Evolutionary conservation across 2,888 invertebrate species (phyloP).

Genomic region (Drosophila mayaguana): DNA sequence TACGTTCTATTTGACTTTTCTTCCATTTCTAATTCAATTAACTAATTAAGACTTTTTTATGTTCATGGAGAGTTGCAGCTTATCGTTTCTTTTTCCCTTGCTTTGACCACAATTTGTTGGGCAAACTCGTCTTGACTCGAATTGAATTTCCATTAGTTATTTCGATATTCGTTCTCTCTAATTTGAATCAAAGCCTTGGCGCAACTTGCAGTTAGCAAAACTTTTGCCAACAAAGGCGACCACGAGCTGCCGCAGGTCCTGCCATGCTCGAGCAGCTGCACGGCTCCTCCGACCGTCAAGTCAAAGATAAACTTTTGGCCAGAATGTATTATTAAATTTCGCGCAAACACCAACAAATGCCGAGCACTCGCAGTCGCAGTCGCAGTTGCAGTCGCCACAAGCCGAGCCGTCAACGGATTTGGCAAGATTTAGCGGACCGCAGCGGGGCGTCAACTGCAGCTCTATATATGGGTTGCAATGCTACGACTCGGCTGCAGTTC

Average conservation of each 20-base stretch:
- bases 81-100: neutral
- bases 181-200: slow-evolving; percentile 26
- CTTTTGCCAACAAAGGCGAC: slow-evolving; percentile 37
- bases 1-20: neutral
- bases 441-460: slow-evolving; percentile 30
- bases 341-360: slow-evolving; percentile 49
- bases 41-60: neutral
- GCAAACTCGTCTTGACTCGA: slow-evolving; percentile 7
- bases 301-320: slow-evolving; percentile 72
- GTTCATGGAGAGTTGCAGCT: neutral
- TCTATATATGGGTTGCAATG: slow-evolving; percentile 71
- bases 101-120: neutral
- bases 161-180: slow-evolving; percentile 18
- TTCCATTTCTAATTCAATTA: neutral
- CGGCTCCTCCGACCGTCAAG: slow-evolving; percentile 21
- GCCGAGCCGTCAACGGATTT: slow-evolving; percentile 36
- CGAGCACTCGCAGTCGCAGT: slow-evolving; percentile 1
- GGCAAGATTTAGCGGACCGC: slow-evolving; percentile 38
- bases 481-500: slow-evolving; percentile 73
- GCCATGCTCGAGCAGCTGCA: slow-evolving; percentile 2
- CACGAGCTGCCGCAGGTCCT: slow-evolving; percentile 32
- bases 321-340: slow-evolving; percentile 79
- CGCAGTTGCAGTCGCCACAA: slow-evolving; percentile 9
- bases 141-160: slow-evolving; percentile 12
- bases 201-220: slow-evolving; percentile 29